A percentile compares a stretch with the other conserved stretches of the same genome.
These are phyloP conservation scores for Dicaeum eximium DNA, from an alignment of 2,113 vertebrate species.

Conservation along the genomic window DNA sequence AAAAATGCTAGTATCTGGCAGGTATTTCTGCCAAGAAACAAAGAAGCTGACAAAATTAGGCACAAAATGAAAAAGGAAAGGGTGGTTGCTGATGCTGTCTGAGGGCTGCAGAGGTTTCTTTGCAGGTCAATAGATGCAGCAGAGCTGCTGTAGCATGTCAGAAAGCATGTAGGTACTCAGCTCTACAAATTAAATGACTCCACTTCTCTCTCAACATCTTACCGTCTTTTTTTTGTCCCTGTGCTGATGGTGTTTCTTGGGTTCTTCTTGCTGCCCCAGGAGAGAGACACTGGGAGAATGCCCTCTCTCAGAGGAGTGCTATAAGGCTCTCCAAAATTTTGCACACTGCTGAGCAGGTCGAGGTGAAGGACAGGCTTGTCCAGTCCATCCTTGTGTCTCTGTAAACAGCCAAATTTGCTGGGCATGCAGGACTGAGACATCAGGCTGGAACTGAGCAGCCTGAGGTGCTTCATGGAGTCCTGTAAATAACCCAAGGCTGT, in stretches of 20 bases:
- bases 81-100: not conserved
- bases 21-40: not conserved
- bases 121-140: not conserved
- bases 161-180: not conserved
- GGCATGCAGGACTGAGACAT: not conserved
- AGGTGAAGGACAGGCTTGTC: not conserved
- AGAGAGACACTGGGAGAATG: not conserved
- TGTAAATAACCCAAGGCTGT: not conserved
- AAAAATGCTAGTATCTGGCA: not conserved
- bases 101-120: not conserved
- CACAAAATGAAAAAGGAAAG: not conserved
- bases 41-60: not conserved
- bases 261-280: not conserved
- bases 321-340: not conserved
- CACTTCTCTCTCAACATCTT: not conserved
- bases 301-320: not conserved
- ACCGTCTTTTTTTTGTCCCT: not conserved
- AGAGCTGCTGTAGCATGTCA: not conserved
- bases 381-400: not conserved
- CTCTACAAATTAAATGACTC: not conserved
- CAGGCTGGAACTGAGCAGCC: not conserved
- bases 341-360: fast-evolving
- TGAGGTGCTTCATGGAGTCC: not conserved
- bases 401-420: not conserved
- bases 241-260: not conserved